A percentile compares a stretch with the other conserved stretches of the same genome.
These are phyloP conservation scores for Falco novaeseelandiae DNA, from an alignment of 2,797 vertebrate species.

Conservation along the genomic window DNA sequence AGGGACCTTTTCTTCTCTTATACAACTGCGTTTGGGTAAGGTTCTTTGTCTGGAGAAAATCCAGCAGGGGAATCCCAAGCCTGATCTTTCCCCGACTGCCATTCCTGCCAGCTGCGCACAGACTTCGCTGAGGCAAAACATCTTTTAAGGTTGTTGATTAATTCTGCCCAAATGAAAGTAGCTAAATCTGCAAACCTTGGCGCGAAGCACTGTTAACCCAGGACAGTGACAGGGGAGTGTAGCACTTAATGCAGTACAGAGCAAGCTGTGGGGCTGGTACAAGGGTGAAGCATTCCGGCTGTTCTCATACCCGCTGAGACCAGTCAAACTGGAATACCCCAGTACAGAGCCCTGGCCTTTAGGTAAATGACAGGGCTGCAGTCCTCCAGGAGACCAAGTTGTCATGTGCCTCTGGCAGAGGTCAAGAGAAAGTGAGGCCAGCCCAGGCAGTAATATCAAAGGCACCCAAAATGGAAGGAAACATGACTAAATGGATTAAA, in stretches of 20 bases:
- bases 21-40: not conserved
- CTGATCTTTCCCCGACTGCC: not conserved
- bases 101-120: not conserved
- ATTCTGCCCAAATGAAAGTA: not conserved
- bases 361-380: not conserved
- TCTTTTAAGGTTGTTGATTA: not conserved
- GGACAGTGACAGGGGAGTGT: not conserved
- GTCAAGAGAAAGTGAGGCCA: not conserved
- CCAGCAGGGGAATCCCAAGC: not conserved
- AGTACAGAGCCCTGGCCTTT: not conserved
- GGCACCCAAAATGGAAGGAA: not conserved
- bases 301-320: not conserved
- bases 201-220: not conserved
- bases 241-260: not conserved
- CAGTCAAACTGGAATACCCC: not conserved
- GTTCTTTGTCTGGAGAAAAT: constrained; percentile 20
- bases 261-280: not conserved
- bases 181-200: not conserved
- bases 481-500: constrained; percentile 8
- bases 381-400: not conserved
- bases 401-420: not conserved
- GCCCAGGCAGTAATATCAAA: not conserved
- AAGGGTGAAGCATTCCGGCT: not conserved
- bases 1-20: constrained; percentile 4
- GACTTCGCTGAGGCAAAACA: not conserved